Percentiles rank a stretch among this genome's conserved stretches.
phyloP scores from a whole-genome alignment of 2,888 invertebrate species.

The Drosophila lacicola region DNA sequence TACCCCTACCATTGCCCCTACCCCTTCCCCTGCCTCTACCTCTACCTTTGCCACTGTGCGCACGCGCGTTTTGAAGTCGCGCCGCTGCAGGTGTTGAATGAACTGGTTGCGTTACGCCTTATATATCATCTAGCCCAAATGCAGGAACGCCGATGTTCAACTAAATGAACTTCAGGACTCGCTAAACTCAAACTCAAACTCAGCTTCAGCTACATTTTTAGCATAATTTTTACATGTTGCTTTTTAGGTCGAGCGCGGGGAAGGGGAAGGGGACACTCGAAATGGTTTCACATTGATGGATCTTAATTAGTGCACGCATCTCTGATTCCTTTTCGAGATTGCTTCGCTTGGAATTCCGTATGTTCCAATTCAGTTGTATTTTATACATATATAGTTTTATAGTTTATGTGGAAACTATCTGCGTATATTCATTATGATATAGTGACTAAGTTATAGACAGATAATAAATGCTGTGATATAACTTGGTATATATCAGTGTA shows the following conservation, averaged over 20 bases:
- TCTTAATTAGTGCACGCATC: conserved; percentile 56
- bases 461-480: too few species aligned
- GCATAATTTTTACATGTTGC: conserved; percentile 48
- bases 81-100: conserved; percentile 73
- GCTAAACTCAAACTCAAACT: conserved; percentile 13
- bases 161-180: conserved; percentile 39
- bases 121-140: conserved; percentile 57
- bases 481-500: too few species aligned
- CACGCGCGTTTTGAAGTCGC: conserved; percentile 65
- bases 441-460: too few species aligned
- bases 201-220: conserved; percentile 27
- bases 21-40: not conserved
- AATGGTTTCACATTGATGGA: conserved; percentile 44
- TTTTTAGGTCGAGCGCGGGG: not conserved
- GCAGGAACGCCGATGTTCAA: conserved; percentile 15
- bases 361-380: not conserved
- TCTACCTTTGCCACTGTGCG: conserved; percentile 41
- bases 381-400: not conserved
- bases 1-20: not conserved
- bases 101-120: conserved; percentile 74
- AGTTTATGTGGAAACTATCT: not conserved
- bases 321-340: conserved; percentile 28
- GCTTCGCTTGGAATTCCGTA: conserved; percentile 8
- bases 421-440: too few species aligned
- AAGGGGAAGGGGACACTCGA: conserved; percentile 4